These are phyloP conservation scores for Ceratitis capitata DNA, from an alignment of 1,140 invertebrate genomes.

Conservation along the genomic window DNA sequence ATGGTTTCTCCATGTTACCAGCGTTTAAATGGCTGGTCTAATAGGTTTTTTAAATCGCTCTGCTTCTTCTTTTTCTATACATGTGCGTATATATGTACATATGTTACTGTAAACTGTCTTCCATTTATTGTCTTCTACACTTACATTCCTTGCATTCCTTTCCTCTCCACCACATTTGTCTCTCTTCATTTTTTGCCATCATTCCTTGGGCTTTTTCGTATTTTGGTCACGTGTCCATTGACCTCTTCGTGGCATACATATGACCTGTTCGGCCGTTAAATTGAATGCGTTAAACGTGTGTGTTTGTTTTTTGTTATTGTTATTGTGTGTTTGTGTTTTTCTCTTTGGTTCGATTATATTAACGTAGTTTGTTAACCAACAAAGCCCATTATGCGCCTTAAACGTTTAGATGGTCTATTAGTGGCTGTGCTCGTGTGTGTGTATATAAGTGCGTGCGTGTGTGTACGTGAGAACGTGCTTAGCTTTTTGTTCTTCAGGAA, in stretches of 20 bases:
- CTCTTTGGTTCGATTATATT: no score
- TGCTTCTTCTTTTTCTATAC: not conserved
- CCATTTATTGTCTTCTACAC: not conserved
- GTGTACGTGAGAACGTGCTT: no score
- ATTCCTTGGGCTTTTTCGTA: not conserved
- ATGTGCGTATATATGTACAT: no score
- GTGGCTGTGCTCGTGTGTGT: not conserved
- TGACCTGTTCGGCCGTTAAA: slow-evolving; percentile 36
- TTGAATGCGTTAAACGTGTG: slow-evolving; percentile 24
- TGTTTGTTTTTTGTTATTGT: not conserved
- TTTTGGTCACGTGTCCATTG: slow-evolving; percentile 33
- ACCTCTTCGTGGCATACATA: slow-evolving; percentile 20
- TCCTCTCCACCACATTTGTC: not conserved
- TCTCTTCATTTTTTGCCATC: not conserved
- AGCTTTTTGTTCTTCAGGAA: not conserved
- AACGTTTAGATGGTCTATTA: slow-evolving; percentile 10
- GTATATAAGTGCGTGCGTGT: not conserved
- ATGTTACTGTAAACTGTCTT: slow-evolving; percentile 12
- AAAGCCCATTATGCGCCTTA: slow-evolving; percentile 13
- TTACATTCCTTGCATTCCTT: not conserved
- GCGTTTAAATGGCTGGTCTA: not conserved
- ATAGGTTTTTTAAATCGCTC: not conserved
- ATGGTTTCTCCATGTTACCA: not conserved
- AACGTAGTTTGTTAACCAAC: slow-evolving; percentile 25
- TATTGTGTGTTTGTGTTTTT: not conserved